Conservation (phyloP, 2,113 vertebrate genomes). For the Pseudorasbora parva region DNA sequence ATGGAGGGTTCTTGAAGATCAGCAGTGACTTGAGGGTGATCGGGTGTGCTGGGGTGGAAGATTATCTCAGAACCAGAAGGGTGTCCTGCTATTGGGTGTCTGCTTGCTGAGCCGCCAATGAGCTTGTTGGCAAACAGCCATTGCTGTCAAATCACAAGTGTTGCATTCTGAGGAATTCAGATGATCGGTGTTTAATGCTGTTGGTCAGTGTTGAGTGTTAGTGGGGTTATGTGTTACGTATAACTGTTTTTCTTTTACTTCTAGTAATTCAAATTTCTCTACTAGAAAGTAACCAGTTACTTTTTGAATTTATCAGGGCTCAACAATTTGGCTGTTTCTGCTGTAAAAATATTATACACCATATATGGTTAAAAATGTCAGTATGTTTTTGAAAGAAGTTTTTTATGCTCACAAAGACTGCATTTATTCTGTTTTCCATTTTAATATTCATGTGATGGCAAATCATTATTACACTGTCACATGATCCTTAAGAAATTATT, state of each 20-base stretch:
- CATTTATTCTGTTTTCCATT: background rate
- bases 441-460: background rate
- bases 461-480: background rate
- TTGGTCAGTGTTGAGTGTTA: background rate
- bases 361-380: background rate
- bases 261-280: background rate
- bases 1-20: constrained; percentile 85
- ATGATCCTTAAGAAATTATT: background rate
- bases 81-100: constrained; percentile 24
- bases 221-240: background rate
- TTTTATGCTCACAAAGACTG: background rate
- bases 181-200: constrained; percentile 12
- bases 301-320: background rate
- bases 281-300: background rate
- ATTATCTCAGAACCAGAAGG: constrained; percentile 25
- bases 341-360: background rate
- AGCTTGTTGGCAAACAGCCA: background rate
- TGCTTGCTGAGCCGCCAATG: background rate
- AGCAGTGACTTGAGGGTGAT: constrained; percentile 77
- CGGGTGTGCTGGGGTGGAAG: constrained; percentile 64
- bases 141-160: background rate
- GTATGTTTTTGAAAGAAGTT: background rate
- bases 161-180: constrained; percentile 20
- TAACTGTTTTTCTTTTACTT: background rate
- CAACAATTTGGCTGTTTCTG: background rate